These are phyloP conservation scores for Oscheius sp. DNA, from an alignment of 2,888 invertebrate species.

Conservation along the genomic window DNA sequence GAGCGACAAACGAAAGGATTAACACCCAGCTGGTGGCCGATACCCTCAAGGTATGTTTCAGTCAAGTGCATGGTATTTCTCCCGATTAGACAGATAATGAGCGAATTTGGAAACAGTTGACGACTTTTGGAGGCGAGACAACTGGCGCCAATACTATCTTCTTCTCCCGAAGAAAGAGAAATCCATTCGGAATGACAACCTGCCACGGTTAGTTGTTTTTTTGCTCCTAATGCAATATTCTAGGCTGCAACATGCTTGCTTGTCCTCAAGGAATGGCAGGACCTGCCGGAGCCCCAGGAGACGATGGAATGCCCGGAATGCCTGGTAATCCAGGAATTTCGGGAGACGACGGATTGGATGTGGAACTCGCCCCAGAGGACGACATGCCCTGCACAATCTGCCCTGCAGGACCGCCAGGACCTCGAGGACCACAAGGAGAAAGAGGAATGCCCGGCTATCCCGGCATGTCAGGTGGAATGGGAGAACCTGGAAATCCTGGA, in stretches of 20 bases:
- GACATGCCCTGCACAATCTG: constrained; percentile 72
- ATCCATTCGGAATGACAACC: constrained; percentile 31
- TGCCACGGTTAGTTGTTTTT: constrained; percentile 21
- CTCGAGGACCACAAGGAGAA: constrained; percentile 70
- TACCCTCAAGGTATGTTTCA: constrained; percentile 14
- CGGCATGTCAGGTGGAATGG: constrained; percentile 61
- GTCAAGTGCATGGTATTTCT: too few relatives aligned
- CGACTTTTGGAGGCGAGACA: neutral
- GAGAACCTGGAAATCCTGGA: constrained; percentile 66
- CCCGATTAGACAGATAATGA: constrained; percentile 42
- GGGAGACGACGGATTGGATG: constrained; percentile 71
- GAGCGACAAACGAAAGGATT: neutral
- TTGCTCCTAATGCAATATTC: neutral
- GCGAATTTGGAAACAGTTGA: constrained; percentile 40
- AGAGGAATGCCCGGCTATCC: constrained; percentile 66
- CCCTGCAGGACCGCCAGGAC: constrained; percentile 67
- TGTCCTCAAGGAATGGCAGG: constrained; percentile 72
- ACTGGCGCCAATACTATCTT: constrained; percentile 10
- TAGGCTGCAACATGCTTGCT: constrained; percentile 66
- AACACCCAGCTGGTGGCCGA: constrained; percentile 33
- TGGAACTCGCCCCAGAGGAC: constrained; percentile 69
- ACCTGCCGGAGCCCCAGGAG: constrained; percentile 67
- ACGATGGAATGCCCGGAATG: constrained; percentile 68
- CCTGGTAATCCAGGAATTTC: constrained; percentile 55
- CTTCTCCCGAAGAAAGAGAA: constrained; percentile 35